These are phyloP conservation scores for Diorhabda carinulata DNA, from an alignment of 1,140 invertebrate species.

Conservation along the genomic window DNA sequence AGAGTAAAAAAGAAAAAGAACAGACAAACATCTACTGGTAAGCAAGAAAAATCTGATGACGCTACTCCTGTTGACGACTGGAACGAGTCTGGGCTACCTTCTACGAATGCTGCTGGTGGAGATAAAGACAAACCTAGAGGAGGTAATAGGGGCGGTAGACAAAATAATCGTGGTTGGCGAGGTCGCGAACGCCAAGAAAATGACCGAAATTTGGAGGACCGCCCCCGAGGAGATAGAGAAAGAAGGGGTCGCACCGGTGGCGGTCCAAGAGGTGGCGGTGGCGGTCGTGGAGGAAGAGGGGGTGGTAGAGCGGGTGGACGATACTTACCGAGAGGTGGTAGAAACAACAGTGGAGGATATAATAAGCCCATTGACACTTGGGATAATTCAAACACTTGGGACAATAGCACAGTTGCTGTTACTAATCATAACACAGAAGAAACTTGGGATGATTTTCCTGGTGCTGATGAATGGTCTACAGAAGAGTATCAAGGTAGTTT, in stretches of 20 bases:
- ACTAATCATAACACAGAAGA: conserved; percentile 38
- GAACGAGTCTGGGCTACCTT: conserved; percentile 38
- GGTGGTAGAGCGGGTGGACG: conserved; percentile 51
- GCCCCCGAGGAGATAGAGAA: conserved; percentile 43
- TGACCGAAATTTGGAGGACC: conserved; percentile 34
- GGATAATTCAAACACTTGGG: conserved; percentile 48
- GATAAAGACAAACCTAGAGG: conserved; percentile 42
- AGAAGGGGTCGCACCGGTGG: conserved; percentile 51
- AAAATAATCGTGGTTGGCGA: conserved; percentile 46
- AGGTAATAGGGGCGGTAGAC: conserved; percentile 33
- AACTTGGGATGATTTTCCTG: conserved; percentile 51
- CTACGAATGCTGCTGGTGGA: conserved; percentile 41
- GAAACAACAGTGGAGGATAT: conserved; percentile 34
- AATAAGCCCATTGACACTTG: conserved; percentile 52
- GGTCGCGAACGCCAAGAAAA: conserved; percentile 41
- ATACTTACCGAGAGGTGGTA: conserved; percentile 38
- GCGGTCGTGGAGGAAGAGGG: conserved; percentile 55
- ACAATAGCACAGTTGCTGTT: conserved; percentile 35
- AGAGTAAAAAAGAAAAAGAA: conserved; percentile 85
- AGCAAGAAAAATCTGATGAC: conserved; percentile 47
- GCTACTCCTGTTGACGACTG: conserved; percentile 45
- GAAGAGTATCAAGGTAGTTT: conserved; percentile 91
- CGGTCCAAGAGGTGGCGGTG: conserved; percentile 53
- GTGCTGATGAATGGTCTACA: conserved; percentile 86
- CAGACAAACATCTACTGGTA: conserved; percentile 50